Percentiles rank a stretch among this genome's conserved stretches.
Conservation (phyloP, 2,888 invertebrate genomes). For the Patella caerulea region DNA sequence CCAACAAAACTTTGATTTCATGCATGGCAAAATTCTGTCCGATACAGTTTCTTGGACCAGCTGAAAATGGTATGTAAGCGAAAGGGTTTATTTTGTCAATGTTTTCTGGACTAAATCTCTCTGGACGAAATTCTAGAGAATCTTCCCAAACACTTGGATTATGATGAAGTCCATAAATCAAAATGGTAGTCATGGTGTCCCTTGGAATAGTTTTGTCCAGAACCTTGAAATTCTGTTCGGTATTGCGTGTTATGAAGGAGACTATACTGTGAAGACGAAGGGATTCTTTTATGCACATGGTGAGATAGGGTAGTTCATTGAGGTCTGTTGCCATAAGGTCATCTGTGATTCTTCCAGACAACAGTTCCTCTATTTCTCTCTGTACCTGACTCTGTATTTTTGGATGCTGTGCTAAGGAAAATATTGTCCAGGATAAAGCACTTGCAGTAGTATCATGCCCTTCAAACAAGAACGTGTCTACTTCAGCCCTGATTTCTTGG, state of each 20-base stretch:
- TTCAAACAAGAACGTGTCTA: slow-evolving; percentile 40
- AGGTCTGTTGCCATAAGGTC: slow-evolving; percentile 43
- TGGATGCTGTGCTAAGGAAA: slow-evolving; percentile 45
- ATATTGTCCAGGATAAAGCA: slow-evolving; percentile 51
- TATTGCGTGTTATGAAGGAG: slow-evolving; percentile 47
- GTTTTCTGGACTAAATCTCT: slow-evolving; percentile 53
- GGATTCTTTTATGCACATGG: slow-evolving; percentile 57
- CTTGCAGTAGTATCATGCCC: slow-evolving; percentile 61
- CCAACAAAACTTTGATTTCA: slow-evolving; percentile 56
- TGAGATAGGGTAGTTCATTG: slow-evolving; percentile 45
- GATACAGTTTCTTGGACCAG: slow-evolving; percentile 62
- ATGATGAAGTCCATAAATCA: slow-evolving; percentile 51
- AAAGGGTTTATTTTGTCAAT: slow-evolving; percentile 48
- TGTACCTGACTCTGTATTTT: slow-evolving; percentile 45
- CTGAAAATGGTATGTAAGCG: slow-evolving; percentile 58
- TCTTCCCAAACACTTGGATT: slow-evolving; percentile 50
- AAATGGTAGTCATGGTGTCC: slow-evolving; percentile 39
- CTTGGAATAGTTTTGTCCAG: slow-evolving; percentile 43
- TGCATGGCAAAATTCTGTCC: slow-evolving; percentile 63
- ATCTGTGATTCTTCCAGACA: slow-evolving; percentile 38
- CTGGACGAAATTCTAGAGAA: slow-evolving; percentile 48
- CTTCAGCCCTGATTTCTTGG: background rate
- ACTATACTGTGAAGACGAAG: slow-evolving; percentile 51
- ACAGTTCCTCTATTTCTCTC: slow-evolving; percentile 45
- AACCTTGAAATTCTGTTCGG: slow-evolving; percentile 41